Conservation (phyloP, 2,113 vertebrate genomes). For the Eudyptes chrysolophus region DNA sequence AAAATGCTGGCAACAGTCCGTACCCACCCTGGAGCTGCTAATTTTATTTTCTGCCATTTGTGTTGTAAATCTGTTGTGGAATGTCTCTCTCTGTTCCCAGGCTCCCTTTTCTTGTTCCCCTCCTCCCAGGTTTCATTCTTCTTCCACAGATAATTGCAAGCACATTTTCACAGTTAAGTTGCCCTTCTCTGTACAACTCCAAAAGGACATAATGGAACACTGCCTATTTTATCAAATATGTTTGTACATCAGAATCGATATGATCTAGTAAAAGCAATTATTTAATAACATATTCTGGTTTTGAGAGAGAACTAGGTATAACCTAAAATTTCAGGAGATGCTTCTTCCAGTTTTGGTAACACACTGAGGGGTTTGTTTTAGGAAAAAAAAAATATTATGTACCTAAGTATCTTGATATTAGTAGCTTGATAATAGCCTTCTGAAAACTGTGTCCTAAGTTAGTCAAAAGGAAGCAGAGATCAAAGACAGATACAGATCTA, state of each 20-base stretch:
- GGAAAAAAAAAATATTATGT: not conserved
- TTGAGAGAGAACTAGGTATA: not conserved
- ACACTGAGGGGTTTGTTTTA: not conserved
- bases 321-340: not conserved
- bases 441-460: not conserved
- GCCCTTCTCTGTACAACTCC: not conserved
- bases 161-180: conserved; percentile 61
- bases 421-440: not conserved
- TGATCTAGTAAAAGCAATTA: not conserved
- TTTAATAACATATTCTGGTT: not conserved
- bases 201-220: not conserved
- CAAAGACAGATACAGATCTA: not conserved
- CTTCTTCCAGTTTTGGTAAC: not conserved
- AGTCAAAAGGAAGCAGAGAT: not conserved
- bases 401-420: not conserved
- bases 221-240: not conserved
- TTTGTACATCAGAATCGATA: not conserved
- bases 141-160: conserved; percentile 60
- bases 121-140: conserved; percentile 70
- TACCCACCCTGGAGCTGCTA: conserved; percentile 57
- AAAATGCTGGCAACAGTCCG: conserved; percentile 12
- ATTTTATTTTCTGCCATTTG: conserved; percentile 68
- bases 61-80: conserved; percentile 60
- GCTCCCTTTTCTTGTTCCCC: conserved; percentile 43
- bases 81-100: conserved; percentile 62